Percentiles rank a stretch among this genome's conserved stretches.
Conservation (phyloP, 2,888 invertebrate genomes). For the Malachius bipustulatus region DNA sequence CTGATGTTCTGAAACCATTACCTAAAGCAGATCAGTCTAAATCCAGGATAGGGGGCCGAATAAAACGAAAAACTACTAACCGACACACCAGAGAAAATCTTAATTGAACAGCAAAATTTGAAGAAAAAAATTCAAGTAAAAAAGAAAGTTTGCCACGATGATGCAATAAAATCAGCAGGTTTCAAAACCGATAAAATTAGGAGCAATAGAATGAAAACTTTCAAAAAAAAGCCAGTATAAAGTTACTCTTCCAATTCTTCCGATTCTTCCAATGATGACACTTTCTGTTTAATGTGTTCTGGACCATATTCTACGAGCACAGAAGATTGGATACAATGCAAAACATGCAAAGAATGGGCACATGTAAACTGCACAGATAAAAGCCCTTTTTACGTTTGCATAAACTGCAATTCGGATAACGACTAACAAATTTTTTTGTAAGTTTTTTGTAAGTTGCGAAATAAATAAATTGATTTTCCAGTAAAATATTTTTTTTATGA, state of each 20-base stretch:
- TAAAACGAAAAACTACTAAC: slow-evolving; percentile 3
- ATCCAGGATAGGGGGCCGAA: slow-evolving; percentile 1
- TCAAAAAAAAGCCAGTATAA: not conserved
- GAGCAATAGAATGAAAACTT: too few relatives aligned
- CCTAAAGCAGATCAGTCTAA: slow-evolving; percentile 2
- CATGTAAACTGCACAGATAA: slow-evolving; percentile 3
- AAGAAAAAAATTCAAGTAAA: too few relatives aligned
- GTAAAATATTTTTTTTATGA: slow-evolving; percentile 2
- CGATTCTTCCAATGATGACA: slow-evolving; percentile 4
- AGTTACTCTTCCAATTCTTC: slow-evolving; percentile 2
- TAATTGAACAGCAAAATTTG: too few relatives aligned
- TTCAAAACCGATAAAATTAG: too few relatives aligned
- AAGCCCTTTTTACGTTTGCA: slow-evolving; percentile 1
- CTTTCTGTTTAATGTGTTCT: slow-evolving; percentile 3
- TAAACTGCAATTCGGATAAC: not conserved
- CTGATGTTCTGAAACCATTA: not conserved
- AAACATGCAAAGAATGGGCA: slow-evolving; percentile 5
- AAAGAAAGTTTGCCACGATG: too few relatives aligned
- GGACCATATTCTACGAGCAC: slow-evolving; percentile 7
- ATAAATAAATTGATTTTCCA: not conserved
- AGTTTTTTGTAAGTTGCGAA: not conserved
- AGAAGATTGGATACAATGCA: slow-evolving; percentile 5
- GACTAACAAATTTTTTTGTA: not conserved
- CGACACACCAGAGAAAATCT: slow-evolving; percentile 2
- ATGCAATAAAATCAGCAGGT: too few relatives aligned